Base-by-base conservation (phyloP, 1,140 invertebrate genomes). In the Pachyrhynchus sulphureomaculatus region DNA sequence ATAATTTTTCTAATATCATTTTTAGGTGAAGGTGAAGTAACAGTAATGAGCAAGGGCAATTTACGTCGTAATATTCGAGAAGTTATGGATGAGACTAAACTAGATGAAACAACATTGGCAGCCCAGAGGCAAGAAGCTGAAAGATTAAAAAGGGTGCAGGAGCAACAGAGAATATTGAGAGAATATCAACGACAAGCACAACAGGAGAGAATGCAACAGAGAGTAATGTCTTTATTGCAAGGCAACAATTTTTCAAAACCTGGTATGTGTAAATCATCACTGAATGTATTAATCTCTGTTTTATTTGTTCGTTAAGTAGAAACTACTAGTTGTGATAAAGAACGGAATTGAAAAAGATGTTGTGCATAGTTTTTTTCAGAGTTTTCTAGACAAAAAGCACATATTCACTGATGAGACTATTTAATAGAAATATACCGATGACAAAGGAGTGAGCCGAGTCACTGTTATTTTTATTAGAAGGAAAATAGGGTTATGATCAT, bases 91-190 rank as follows among this genome's bases (percentile, higher is more conserved):
- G 93, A 96, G 69, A 90, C 89, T 49, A 91, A 96, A 71, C 76
- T 98, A 41, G 95, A 97, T 73, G 89, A 92, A 65, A 89, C 91
- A 6, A 97, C 95, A 4, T 73, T 96, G n/a, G 87, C 87, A 18
- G 95, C 95, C 2, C 94, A 97, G 75, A 81, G 91, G 26, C 93
- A 95, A 74, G 95, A 98, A 78, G 88, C 89, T 67, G 94, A 96
- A 73, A 82, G 95, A 73, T 78, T 92, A 44, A 82, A 87, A 12
- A 80, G 90, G n/a, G 88, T 93, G 21, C 90, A 91, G 72, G 90
- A 91, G 69, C 89, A 92, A 68, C 90, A 92, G 69, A 83, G 86
- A 68, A 85, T 89, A 47, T 87, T 91, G 65, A 83, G 89, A 63
- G 89, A 92, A 75, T 82, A 88, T 20, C 86, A 89, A 72, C 80